Evolutionary conservation across 2,888 invertebrate species (phyloP).

Genomic region (Hecatera dysodea): DNA sequence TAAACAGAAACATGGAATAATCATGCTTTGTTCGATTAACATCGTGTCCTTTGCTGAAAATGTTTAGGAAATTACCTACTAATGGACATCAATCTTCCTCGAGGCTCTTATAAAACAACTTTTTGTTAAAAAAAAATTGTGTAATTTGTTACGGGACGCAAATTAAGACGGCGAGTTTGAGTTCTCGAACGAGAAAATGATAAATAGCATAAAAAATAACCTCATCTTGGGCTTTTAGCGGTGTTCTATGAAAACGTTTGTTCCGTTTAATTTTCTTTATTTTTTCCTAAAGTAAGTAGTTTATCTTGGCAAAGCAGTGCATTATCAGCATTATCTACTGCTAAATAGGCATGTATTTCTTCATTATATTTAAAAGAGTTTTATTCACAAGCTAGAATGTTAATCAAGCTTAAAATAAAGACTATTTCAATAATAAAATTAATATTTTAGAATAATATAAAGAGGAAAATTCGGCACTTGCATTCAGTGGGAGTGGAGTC

Average conservation of each 20-base stretch:
- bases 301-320: not conserved
- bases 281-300: slow-evolving; percentile 16
- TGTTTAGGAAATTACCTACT: slow-evolving; percentile 80
- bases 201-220: slow-evolving; percentile 71
- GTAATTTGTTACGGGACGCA: slow-evolving; percentile 82
- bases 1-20: slow-evolving; percentile 59
- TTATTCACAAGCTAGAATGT: not conserved
- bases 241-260: slow-evolving; percentile 42
- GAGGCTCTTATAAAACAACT: slow-evolving; percentile 77
- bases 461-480: slow-evolving; percentile 4
- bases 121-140: slow-evolving; percentile 75
- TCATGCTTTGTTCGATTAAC: slow-evolving; percentile 70
- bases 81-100: slow-evolving; percentile 84
- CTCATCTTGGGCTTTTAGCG: slow-evolving; percentile 56
- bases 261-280: slow-evolving; percentile 34
- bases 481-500: slow-evolving; percentile 12
- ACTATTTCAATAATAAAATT: not conserved
- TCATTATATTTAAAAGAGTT: slow-evolving; percentile 1
- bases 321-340: not conserved
- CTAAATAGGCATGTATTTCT: not conserved
- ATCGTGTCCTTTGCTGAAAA: slow-evolving; percentile 68
- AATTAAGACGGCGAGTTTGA: slow-evolving; percentile 79
- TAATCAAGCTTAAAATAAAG: not conserved
- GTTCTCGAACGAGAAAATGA: slow-evolving; percentile 75
- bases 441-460: slow-evolving; percentile 2